Base-by-base conservation (phyloP, 2,888 invertebrate species). In the Pomacea canaliculata region DNA sequence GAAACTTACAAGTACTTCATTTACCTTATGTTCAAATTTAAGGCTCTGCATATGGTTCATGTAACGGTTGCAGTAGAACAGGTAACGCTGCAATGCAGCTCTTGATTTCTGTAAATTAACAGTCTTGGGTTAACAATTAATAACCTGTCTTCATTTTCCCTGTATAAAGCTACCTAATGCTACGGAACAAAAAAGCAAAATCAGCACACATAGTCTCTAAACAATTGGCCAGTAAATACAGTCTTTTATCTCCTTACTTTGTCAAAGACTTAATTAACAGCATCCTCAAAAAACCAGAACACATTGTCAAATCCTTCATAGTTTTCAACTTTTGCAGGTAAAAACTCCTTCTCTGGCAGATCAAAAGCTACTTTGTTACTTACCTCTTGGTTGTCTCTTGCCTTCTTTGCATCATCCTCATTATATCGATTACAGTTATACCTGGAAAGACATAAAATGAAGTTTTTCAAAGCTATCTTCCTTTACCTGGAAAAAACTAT, bases 21-120 rank as follows among this genome's bases (percentile, higher is more conserved):
- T 56, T 81, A 92, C 92, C 90, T 98, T 98, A 92, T 95, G 95
- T 93, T 99, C 99, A 92, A 99, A 97, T 92, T 97, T 97, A 88
- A 99, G 93, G 83, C 97, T 97, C 92, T 98, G 97, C 96, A 97
- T 97, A 92, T 99, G 99, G 92, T 99, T 99, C 96, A 98, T 97
- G 92, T 98, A 99, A 80, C 99, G 95, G 92, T 98, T 98, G 92
- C 97, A 99, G 92, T 99, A 99, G 93, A 98, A 98, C 85, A 99
- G 93, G 92, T 99, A 99, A 88, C 99, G 95, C 88, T 98, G 97
- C 79, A 99, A 93, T 71, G 97, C 97, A 63, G 97, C 95, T 79
- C 98, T 94, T 27, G 98, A 96, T 87, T 94, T 94, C 91, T 91
- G 86, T 66, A 87, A 83, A 48, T 79, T 12, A 80, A 62, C 13